Percentiles rank a stretch among this genome's conserved stretches.
These are phyloP conservation scores for Myotis lucifugus DNA, from an alignment of 2,113 vertebrate species.

Conservation along the genomic window DNA sequence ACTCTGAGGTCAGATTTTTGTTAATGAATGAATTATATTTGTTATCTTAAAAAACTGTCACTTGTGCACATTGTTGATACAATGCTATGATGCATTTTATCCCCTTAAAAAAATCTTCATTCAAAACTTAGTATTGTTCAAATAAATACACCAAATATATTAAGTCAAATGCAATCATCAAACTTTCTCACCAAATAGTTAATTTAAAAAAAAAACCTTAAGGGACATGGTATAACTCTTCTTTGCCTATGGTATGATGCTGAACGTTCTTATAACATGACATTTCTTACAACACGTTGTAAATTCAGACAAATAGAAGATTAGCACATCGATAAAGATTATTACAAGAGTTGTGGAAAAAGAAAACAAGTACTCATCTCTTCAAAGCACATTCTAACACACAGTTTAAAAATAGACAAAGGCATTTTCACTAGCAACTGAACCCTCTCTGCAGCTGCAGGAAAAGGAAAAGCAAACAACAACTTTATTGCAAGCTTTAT, in stretches of 20 bases:
- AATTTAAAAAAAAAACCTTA: slow-evolving; percentile 32
- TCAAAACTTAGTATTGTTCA: background rate
- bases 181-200: background rate
- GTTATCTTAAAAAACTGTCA: background rate
- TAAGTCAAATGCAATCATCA: slow-evolving; percentile 23
- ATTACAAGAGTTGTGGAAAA: slow-evolving; percentile 35
- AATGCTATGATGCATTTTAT: background rate
- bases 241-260: background rate
- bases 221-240: background rate
- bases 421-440: slow-evolving; percentile 23
- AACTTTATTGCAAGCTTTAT: background rate
- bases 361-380: slow-evolving; percentile 29
- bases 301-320: slow-evolving; percentile 46
- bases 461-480: background rate
- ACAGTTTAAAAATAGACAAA: slow-evolving; percentile 59
- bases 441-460: background rate
- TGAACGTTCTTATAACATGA: background rate
- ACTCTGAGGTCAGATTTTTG: background rate
- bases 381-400: slow-evolving; percentile 11
- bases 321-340: background rate
- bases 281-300: background rate
- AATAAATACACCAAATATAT: background rate
- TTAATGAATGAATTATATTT: background rate
- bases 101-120: background rate
- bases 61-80: background rate